These are phyloP conservation scores for Crenichthys baileyi DNA, from an alignment of 2,797 vertebrate genomes.

Conservation along the genomic window DNA sequence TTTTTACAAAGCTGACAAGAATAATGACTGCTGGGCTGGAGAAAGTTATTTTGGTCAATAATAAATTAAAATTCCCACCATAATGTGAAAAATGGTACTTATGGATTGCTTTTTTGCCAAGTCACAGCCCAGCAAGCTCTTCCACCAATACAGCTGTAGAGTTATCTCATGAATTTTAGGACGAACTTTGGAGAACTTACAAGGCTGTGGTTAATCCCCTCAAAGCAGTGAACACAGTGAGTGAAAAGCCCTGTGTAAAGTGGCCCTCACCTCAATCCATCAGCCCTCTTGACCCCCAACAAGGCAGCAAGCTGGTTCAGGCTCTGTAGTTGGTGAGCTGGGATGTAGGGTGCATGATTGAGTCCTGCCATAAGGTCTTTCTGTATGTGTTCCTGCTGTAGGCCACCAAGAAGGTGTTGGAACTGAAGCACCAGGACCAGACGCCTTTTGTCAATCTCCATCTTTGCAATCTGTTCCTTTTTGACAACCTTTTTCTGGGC, in stretches of 20 bases:
- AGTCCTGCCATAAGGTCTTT: constrained; percentile 84
- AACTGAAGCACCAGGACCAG: constrained; percentile 88
- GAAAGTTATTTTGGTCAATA: not conserved
- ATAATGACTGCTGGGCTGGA: not conserved
- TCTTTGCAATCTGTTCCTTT: constrained; percentile 82
- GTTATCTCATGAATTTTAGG: not conserved
- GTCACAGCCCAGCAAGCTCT: not conserved
- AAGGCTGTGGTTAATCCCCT: not conserved
- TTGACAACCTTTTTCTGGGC: constrained; percentile 87
- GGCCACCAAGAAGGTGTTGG: constrained; percentile 88
- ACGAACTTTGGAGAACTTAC: not conserved
- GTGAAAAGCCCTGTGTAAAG: not conserved
- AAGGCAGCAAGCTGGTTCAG: constrained; percentile 87
- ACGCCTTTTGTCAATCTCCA: constrained; percentile 86
- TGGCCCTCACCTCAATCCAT: constrained; percentile 81
- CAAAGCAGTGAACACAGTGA: not conserved
- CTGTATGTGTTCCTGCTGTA: constrained; percentile 87
- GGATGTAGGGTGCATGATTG: constrained; percentile 84
- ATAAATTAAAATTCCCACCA: not conserved
- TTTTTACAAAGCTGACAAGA: no score
- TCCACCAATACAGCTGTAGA: not conserved
- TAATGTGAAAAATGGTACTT: not conserved
- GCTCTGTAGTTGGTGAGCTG: constrained; percentile 85
- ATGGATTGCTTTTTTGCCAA: not conserved
- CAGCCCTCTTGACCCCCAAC: constrained; percentile 84